Evolutionary conservation across 2,888 invertebrate species (phyloP).

Genomic region (Oscheius onirici): DNA sequence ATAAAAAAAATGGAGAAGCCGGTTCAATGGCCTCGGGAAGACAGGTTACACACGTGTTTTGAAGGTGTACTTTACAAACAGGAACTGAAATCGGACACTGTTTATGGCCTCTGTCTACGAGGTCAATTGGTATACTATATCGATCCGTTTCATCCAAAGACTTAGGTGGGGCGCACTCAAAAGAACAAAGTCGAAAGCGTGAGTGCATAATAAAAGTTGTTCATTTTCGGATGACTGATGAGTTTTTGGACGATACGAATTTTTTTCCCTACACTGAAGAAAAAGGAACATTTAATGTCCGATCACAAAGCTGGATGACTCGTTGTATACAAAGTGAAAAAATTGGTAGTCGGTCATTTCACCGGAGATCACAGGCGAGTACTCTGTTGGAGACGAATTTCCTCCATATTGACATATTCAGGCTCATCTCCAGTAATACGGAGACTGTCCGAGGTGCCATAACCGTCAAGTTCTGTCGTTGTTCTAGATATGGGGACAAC

Average conservation of each 20-base stretch:
- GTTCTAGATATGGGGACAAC: not conserved
- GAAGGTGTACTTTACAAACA: no score
- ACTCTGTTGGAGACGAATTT: slow-evolving; percentile 28
- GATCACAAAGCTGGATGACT: slow-evolving; percentile 22
- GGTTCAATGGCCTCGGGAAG: not conserved
- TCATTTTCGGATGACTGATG: no score
- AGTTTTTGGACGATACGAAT: no score
- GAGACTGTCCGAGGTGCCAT: slow-evolving; percentile 48
- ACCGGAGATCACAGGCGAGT: slow-evolving; percentile 17
- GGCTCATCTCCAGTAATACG: slow-evolving; percentile 46
- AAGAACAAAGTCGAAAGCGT: no score
- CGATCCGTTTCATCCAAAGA: no score
- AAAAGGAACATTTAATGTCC: not conserved
- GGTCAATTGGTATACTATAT: no score
- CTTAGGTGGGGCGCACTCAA: no score
- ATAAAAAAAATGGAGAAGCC: no score
- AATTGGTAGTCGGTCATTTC: not conserved
- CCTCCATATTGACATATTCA: slow-evolving; percentile 51
- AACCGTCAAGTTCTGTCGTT: slow-evolving; percentile 34
- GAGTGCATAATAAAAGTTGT: no score
- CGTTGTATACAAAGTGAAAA: slow-evolving; percentile 21
- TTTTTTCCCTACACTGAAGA: no score
- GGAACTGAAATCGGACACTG: no score
- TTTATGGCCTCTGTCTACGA: no score
- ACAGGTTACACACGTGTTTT: not conserved